Conservation (phyloP, 2,113 vertebrate species). For the Chionomys nivalis region DNA sequence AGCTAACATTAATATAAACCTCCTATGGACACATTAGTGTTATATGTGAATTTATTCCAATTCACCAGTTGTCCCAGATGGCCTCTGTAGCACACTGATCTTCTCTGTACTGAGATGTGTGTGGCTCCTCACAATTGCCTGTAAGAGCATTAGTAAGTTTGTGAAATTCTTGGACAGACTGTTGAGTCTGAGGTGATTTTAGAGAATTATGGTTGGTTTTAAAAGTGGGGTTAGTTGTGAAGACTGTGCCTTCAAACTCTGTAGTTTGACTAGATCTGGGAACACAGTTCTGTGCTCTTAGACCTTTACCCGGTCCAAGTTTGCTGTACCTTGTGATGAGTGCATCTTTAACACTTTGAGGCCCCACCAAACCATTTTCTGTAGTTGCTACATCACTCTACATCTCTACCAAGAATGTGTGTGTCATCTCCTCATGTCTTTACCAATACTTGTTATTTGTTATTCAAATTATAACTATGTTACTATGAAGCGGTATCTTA, state of each 20-base stretch:
- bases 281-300: background rate
- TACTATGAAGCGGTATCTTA: background rate
- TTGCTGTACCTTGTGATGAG: background rate
- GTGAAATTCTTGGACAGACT: background rate
- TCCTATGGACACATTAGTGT: background rate
- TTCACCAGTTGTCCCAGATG: background rate
- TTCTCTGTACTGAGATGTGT: background rate
- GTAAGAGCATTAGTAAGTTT: background rate
- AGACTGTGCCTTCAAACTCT: background rate
- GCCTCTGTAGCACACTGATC: background rate
- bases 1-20: background rate
- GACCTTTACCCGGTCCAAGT: background rate
- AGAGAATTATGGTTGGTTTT: background rate
- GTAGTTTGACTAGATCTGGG: background rate
- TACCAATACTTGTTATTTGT: background rate
- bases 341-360: no score
- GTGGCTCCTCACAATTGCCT: background rate
- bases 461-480: background rate
- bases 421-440: background rate
- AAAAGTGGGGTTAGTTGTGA: background rate
- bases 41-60: background rate
- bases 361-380: no score
- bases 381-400: background rate
- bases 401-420: background rate
- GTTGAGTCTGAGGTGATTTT: background rate